Percentiles rank a stretch among this genome's conserved stretches.
phyloP scores from a whole-genome alignment of 2,797 vertebrate species.

The Chelidonichthys spinosus region DNA sequence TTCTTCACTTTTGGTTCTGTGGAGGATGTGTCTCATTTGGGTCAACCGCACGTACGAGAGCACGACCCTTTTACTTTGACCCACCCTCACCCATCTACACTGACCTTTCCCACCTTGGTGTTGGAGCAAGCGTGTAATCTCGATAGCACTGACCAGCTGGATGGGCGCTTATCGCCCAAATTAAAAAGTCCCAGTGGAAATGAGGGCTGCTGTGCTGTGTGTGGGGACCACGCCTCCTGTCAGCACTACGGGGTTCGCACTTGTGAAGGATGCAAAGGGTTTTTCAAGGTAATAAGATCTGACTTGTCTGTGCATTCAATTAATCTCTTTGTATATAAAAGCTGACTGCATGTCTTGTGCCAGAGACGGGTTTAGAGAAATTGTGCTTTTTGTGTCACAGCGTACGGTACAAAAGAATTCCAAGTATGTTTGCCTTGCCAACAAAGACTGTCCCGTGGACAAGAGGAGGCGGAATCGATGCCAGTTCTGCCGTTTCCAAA shows the following conservation, averaged over 20 bases:
- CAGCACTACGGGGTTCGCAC: slow-evolving; percentile 96
- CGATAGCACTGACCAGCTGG: slow-evolving; percentile 56
- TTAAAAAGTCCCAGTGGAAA: slow-evolving; percentile 76
- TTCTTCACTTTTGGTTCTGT: slow-evolving; percentile 85
- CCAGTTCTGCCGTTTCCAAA: slow-evolving; percentile 98
- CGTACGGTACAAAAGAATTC: slow-evolving; percentile 98
- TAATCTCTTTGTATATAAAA: neutral
- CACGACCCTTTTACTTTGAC: slow-evolving; percentile 73
- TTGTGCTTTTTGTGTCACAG: slow-evolving; percentile 75
- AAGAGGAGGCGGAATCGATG: slow-evolving; percentile 95
- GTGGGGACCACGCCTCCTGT: slow-evolving; percentile 95
- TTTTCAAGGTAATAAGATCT: slow-evolving; percentile 85
- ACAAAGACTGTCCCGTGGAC: slow-evolving; percentile 97
- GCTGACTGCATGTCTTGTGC: neutral
- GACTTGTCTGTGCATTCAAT: neutral
- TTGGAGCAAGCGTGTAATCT: slow-evolving; percentile 72
- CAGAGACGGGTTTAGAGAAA: neutral
- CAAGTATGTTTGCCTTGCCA: slow-evolving; percentile 96
- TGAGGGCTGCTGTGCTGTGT: slow-evolving; percentile 93
- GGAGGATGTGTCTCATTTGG: slow-evolving; percentile 74
- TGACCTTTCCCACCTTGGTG: slow-evolving; percentile 79
- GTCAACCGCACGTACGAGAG: slow-evolving; percentile 68
- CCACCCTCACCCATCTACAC: slow-evolving; percentile 60
- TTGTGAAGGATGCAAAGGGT: slow-evolving; percentile 94
- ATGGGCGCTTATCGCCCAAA: slow-evolving; percentile 69